Base-by-base conservation (phyloP, 2,888 invertebrate species). In the Xestia c-nigrum region DNA sequence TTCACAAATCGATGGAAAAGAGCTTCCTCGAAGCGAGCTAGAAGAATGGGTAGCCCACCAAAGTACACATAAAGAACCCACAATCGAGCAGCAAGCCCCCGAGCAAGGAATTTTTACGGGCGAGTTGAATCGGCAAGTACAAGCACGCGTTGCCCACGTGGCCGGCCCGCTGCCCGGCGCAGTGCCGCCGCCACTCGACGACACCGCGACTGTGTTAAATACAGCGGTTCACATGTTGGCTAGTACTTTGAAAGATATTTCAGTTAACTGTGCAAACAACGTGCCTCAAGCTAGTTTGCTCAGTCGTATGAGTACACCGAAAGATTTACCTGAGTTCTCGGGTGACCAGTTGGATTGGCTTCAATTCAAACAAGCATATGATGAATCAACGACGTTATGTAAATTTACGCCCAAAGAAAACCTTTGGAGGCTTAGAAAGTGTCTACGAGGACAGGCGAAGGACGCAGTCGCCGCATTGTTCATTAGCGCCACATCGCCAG, bases 261-360 rank as follows among this genome's bases (percentile, higher is more conserved):
- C 46, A 12, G 12, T 46, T 46, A 46, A 46, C 46, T 46, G 46
- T 46, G 46, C 46, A 46, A 63, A 63, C 40, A 64, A 64, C 40
- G 63, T 64, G 63, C 40, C 40, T 64, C 38, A 64, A 38, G 14
- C 63, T 12, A 64, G 63, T 64, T 64, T 64, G 40, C 63, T 40
- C 63, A 64, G 63, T 14, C 63, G 40, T 21, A 64, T 40, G 63
- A 64, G 40, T 31, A 64, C 63, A 64, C 40, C 63, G 40, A 64
- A 31, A n/a, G 40, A 64, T n/a, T 64, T 64, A 40, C 63, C 63
- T 21, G 63, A 64, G 21, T 64, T 64, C 12, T 64, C 63, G 5
- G 61, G 61, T 61, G 61, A 61, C 21, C 61, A 61, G 14, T 61
- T 61, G 61, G 61, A 38, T 61, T 61, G 61, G 61, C 61, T 61